These are phyloP conservation scores for Himalopsyche kuldschensis DNA, from an alignment of 2,888 invertebrate species.

Conservation along the genomic window DNA sequence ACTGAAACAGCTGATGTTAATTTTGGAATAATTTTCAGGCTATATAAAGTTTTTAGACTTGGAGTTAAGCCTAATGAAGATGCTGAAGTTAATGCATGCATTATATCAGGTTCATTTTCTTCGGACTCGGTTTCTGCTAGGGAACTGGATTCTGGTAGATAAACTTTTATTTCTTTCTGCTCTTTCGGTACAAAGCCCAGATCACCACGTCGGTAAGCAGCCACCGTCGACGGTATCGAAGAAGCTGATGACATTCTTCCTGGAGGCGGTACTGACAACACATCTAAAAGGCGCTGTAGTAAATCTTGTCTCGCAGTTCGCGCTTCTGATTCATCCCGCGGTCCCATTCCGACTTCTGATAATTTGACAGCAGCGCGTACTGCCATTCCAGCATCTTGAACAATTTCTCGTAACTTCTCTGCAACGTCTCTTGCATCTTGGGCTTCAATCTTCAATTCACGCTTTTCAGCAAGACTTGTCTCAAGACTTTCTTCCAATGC, in stretches of 20 bases:
- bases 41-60: conserved; percentile 20
- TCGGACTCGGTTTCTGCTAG: conserved; percentile 25
- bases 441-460: conserved; percentile 52
- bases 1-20: neutral
- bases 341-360: conserved; percentile 54
- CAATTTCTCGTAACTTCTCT: conserved; percentile 58
- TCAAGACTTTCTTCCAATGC: conserved; percentile 63
- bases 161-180: conserved; percentile 26
- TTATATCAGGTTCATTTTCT: conserved; percentile 20
- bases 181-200: conserved; percentile 67
- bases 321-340: conserved; percentile 51
- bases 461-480: conserved; percentile 53
- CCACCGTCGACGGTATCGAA: conserved; percentile 56
- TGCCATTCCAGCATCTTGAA: conserved; percentile 64
- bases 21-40: conserved; percentile 11
- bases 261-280: conserved; percentile 49
- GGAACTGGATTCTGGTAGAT: conserved; percentile 37
- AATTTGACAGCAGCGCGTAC: conserved; percentile 62
- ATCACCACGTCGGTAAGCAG: conserved; percentile 66
- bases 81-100: conserved; percentile 32
- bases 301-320: conserved; percentile 55
- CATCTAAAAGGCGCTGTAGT: conserved; percentile 60
- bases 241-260: conserved; percentile 42
- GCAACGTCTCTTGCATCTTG: conserved; percentile 58
- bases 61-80: neutral